Base-by-base conservation (phyloP, 2,797 vertebrate genomes). In the Parotocinclus haroldoi region DNA sequence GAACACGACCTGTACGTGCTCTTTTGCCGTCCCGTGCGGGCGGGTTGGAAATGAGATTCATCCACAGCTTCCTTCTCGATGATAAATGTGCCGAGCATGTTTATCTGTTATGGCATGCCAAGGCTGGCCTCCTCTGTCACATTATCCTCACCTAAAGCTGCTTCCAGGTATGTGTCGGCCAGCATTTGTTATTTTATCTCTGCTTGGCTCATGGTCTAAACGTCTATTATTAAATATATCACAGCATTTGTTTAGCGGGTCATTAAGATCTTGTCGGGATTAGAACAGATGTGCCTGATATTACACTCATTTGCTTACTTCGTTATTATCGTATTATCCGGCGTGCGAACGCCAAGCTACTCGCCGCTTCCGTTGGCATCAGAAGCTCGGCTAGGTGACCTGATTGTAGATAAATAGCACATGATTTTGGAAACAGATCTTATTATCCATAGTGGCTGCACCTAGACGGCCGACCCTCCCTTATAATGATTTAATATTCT, bases 221-320 rank as follows among this genome's bases (percentile, higher is more conserved):
- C 10, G 16, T 54, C 44, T 19, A 51, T 67, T 39, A 16, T 39
- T 59, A 9, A 38, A 60, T 71, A 12, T 48, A 48, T 13, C n/a
- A 48, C 1, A 9, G 7, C 27, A 27, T 42, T 71, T 73, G 59
- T 69, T 57, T 66, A 68, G 57, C 53, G 49, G 53, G 37, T 56
- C 55, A 46, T 76, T 76, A 63, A 36, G 40, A 51, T 40, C 51
- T 61, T 42, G 44, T 61, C 14, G 8, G 42, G 39, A 71, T 69
- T 63, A 42, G 53, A 66, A 64, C 50, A 64, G 60, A 74, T 62
- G 54, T 62, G 61, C 45, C 53, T 45, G 48, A 55, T 69, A 59
- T 63, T 68, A 52, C 69, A 51, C 66, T 80, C 46, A 84, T 82
- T 76, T 64, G 17, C 19, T 56, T 60, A 17, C 80, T 79, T 78